Percentiles rank a stretch among this genome's conserved stretches.
phyloP scores from a whole-genome alignment of 1,140 invertebrate species.

The Nasonia longicornis region DNA sequence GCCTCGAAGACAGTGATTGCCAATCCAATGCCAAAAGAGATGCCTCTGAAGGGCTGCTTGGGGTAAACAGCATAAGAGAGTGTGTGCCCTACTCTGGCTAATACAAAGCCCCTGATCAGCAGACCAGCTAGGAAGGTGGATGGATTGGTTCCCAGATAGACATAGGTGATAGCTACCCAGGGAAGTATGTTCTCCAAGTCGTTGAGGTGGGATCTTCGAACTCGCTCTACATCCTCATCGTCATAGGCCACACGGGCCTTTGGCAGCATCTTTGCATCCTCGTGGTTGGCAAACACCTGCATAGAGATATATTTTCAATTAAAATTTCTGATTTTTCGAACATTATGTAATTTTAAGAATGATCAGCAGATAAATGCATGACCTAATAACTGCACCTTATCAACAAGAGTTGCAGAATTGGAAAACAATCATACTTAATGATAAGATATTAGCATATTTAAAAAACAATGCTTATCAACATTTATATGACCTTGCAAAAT shows the following conservation, averaged over 20 bases:
- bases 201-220: slow-evolving; percentile 76
- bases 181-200: slow-evolving; percentile 79
- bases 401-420: no score
- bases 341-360: neutral
- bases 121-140: slow-evolving; percentile 67
- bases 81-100: slow-evolving; percentile 73
- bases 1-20: slow-evolving; percentile 71
- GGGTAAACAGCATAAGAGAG: slow-evolving; percentile 71
- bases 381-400: neutral
- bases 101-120: slow-evolving; percentile 73
- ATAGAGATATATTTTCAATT: slow-evolving; percentile 13
- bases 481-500: no score
- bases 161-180: slow-evolving; percentile 73
- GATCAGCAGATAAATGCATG: no score
- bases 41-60: slow-evolving; percentile 72
- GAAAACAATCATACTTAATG: no score
- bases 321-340: neutral
- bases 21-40: slow-evolving; percentile 70
- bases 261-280: slow-evolving; percentile 63
- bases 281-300: slow-evolving; percentile 73
- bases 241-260: slow-evolving; percentile 67
- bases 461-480: no score
- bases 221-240: slow-evolving; percentile 72
- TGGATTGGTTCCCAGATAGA: slow-evolving; percentile 75
- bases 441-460: no score